Conservation (phyloP, 2,113 vertebrate genomes). For the Myrmophylax atrothorax region DNA sequence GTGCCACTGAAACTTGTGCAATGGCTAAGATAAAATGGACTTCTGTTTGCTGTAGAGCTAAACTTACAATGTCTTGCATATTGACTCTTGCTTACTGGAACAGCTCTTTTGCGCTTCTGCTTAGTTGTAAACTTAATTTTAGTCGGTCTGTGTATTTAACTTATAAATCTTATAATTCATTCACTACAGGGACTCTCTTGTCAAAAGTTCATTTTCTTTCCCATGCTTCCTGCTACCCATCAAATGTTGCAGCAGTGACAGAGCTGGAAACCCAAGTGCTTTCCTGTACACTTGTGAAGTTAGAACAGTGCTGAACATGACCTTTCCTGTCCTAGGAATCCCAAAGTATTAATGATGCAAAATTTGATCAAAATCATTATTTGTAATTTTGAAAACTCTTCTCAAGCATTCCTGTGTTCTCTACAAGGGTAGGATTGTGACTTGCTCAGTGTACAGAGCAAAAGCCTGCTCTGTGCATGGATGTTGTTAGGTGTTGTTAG, state of each 20-base stretch:
- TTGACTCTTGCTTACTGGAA: background rate
- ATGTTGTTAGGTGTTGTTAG: background rate
- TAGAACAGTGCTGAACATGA: background rate
- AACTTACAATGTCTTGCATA: background rate
- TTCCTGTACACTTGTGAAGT: background rate
- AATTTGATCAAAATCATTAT: background rate
- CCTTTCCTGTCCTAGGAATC: background rate
- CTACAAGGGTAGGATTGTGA: background rate
- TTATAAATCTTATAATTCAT: background rate
- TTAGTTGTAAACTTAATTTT: background rate
- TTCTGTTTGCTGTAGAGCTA: background rate
- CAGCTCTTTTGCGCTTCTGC: background rate
- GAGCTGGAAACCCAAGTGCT: background rate
- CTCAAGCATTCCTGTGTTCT: background rate
- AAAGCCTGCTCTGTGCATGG: background rate
- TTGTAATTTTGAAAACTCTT: background rate
- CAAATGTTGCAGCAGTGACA: background rate
- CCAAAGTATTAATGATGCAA: background rate
- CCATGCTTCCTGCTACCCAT: background rate
- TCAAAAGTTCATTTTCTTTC: background rate
- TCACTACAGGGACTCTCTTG: background rate
- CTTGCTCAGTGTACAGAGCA: background rate
- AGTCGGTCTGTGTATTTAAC: background rate
- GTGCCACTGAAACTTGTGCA: background rate
- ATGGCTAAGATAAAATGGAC: background rate